Evolutionary conservation across 2,113 vertebrate genomes (phyloP), one percentile per base, ranked within the genome.

Genomic region (Osmerus mordax): DNA sequence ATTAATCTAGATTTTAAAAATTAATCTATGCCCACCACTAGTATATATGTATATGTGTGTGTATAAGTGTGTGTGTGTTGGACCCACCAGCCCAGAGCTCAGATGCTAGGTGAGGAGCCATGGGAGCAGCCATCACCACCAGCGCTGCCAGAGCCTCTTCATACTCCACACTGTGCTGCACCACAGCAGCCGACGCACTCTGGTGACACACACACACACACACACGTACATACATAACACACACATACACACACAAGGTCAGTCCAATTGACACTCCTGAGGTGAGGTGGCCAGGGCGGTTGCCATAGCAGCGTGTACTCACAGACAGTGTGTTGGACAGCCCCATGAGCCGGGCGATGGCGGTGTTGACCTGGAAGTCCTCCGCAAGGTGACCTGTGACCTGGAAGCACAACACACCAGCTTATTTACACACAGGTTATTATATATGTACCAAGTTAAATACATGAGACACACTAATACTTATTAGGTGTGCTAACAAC

Each of bases 61-160:
- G 64, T 47, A 28, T 19, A 15, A 8, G 63, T 19, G 32, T 41
- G 63, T 19, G 11, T 36, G 53, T 32, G 64, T 47, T 25, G 28
- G 66, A 85, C 88, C 6, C 88, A 99, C 97, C 97, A 96, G 94
- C 93, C 97, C 97, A 99, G 76, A 99, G 93, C 87, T 99, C 97
- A 5, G 96, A 99, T 8, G 95, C 87, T 63, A 99, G 79, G 80
- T 96, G 94, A 0, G 97, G 97, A 59, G 94, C 96, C 94, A 99
- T 91, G 1, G 97, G 96, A 3, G 97, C 93, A 0, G 92, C 78
- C 96, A 99, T 96, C 81, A 96, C 72, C 68, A 93, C 86, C 72
- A 98, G 91, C 0, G 90, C 80, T 29, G 94, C 92, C 71, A 99
- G 89, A 2, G 93, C 92, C 55, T 98, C 96, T 87, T 99, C 96